phyloP scores from a whole-genome alignment of 2,113 vertebrate species.

The Lepus americanus region DNA sequence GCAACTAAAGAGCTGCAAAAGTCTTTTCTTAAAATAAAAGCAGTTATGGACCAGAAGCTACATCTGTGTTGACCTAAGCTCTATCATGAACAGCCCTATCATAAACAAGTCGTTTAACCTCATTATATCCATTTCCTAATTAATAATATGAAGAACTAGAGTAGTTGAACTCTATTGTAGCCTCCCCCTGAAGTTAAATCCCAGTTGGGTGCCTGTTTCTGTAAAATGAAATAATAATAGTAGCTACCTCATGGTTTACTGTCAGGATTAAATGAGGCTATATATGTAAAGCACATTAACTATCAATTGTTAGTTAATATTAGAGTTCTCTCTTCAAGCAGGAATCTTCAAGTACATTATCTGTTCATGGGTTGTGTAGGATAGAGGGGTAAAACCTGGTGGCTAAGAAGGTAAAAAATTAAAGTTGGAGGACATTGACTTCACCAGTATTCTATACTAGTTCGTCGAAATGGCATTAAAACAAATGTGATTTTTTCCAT shows the following conservation, averaged over 20 bases:
- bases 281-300: not conserved
- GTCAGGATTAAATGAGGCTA: not conserved
- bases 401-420: not conserved
- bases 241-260: not conserved
- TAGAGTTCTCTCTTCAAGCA: constrained; percentile 5
- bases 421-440: not conserved
- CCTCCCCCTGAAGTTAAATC: not conserved
- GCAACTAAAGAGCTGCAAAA: not conserved
- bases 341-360: not conserved
- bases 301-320: not conserved
- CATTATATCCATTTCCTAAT: not conserved
- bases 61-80: not conserved
- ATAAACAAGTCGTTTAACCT: constrained; percentile 15
- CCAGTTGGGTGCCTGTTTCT: not conserved
- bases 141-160: not conserved
- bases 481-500: too few species aligned
- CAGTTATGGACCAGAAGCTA: not conserved
- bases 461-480: too few species aligned
- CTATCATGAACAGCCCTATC: not conserved
- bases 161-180: not conserved
- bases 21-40: not conserved
- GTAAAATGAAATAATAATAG: not conserved
- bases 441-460: not conserved
- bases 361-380: not conserved
- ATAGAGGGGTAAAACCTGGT: not conserved